phyloP scores from a whole-genome alignment of 1,140 invertebrate genomes.

The Belonocnema kinseyi region DNA sequence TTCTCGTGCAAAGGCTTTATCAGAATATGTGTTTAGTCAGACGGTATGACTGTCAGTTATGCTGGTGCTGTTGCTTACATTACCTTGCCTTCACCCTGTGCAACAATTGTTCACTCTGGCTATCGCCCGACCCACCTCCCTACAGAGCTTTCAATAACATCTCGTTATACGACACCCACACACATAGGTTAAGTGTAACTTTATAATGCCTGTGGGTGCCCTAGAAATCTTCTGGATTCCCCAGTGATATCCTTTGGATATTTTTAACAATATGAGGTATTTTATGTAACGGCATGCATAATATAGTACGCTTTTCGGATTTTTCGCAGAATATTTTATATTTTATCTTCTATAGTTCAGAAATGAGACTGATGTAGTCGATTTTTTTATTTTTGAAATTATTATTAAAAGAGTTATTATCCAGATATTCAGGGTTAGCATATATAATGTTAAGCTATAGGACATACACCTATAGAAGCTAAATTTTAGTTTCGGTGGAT shows the following conservation, averaged over 20 bases:
- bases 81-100: not conserved
- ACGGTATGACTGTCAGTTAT: constrained; percentile 28
- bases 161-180: constrained; percentile 11
- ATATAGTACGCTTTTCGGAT: not conserved
- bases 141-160: constrained; percentile 13
- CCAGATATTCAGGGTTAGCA: no score
- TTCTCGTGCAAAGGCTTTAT: constrained; percentile 7
- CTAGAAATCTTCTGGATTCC: not conserved
- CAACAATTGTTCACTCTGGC: constrained; percentile 24
- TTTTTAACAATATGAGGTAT: not conserved
- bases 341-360: no score
- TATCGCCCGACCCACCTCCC: constrained; percentile 10
- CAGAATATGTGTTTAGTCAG: constrained; percentile 29
- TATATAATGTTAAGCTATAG: no score
- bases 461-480: no score
- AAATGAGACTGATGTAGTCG: no score
- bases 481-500: no score
- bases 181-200: not conserved
- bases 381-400: no score
- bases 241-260: not conserved
- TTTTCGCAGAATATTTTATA: not conserved
- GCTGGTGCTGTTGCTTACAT: constrained; percentile 17
- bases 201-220: not conserved
- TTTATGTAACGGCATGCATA: not conserved
- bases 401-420: no score